Evolutionary conservation across 2,888 invertebrate species (phyloP).

Genomic region (Didymodactylos carnosus): DNA sequence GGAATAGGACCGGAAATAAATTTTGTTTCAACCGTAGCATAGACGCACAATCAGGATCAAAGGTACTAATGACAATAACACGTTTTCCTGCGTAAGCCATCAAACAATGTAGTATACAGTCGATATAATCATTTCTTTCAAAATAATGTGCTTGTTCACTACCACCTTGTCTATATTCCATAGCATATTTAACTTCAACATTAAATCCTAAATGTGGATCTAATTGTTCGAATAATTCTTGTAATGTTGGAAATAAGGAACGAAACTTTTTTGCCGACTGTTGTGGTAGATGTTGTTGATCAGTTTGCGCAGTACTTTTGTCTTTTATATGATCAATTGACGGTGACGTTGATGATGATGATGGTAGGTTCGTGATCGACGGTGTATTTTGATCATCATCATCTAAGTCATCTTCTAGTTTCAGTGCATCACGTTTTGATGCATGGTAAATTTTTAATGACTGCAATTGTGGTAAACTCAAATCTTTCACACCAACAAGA

Average conservation of each 20-base stretch:
- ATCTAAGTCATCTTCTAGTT: background rate
- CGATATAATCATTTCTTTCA: conserved; percentile 76
- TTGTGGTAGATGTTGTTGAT: no score
- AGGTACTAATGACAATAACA: conserved; percentile 74
- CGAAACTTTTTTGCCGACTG: background rate
- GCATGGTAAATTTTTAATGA: background rate
- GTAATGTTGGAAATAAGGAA: conserved; percentile 57
- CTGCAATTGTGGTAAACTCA: background rate
- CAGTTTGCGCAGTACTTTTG: background rate
- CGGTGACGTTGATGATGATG: background rate
- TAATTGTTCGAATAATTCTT: conserved; percentile 56
- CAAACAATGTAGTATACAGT: conserved; percentile 46
- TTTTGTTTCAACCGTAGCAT: conserved; percentile 82
- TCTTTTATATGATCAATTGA: background rate
- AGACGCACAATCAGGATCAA: conserved; percentile 82
- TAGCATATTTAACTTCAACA: conserved; percentile 90
- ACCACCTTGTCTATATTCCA: conserved; percentile 32
- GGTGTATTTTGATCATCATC: background rate
- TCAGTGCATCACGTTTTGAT: background rate
- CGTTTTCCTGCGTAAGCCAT: conserved; percentile 35
- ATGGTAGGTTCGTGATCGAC: background rate
- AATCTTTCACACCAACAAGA: background rate
- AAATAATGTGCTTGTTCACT: conserved; percentile 18
- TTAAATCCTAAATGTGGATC: conserved; percentile 78
- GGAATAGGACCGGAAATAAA: conserved; percentile 80